Evolutionary conservation across 1,140 invertebrate species (phyloP).

Genomic region (Cotesia glomerata): DNA sequence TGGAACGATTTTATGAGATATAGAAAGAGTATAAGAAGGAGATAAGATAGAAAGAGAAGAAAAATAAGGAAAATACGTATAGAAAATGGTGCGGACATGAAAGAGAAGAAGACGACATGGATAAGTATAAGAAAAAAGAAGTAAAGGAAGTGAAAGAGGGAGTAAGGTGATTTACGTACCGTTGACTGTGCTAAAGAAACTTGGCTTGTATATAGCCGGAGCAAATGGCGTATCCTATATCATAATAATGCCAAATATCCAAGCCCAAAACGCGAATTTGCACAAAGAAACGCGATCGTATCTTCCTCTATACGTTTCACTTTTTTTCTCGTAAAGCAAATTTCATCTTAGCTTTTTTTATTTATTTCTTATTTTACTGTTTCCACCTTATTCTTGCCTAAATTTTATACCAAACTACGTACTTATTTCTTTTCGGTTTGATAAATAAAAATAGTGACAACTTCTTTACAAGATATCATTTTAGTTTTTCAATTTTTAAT

Average conservation of each 20-base stretch:
- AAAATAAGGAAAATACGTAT: no score
- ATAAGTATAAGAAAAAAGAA: conserved; percentile 11
- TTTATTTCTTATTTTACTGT: conserved; percentile 8
- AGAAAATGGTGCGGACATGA: conserved; percentile 4
- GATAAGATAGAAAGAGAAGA: not conserved
- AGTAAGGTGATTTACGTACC: conserved; percentile 34
- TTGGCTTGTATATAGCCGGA: conserved; percentile 39
- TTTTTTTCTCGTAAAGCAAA: conserved; percentile 21
- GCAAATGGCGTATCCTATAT: conserved; percentile 38
- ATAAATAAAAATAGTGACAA: not conserved
- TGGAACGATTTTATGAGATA: conserved; percentile 4
- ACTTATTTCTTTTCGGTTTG: conserved; percentile 6
- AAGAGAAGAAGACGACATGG: not conserved
- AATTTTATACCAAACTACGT: not conserved
- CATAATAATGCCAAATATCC: conserved; percentile 40
- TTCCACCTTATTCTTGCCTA: conserved; percentile 13
- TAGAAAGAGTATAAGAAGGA: not conserved
- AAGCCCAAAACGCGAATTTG: conserved; percentile 34
- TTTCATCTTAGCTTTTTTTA: conserved; percentile 8
- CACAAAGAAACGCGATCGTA: conserved; percentile 34
- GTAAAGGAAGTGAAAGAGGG: conserved; percentile 16
- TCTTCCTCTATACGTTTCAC: conserved; percentile 18
- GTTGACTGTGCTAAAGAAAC: conserved; percentile 38
- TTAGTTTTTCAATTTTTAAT: no score
- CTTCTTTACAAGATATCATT: not conserved